These are phyloP conservation scores for Australoheros scitulus DNA, from an alignment of 2,113 vertebrate genomes.

Conservation along the genomic window DNA sequence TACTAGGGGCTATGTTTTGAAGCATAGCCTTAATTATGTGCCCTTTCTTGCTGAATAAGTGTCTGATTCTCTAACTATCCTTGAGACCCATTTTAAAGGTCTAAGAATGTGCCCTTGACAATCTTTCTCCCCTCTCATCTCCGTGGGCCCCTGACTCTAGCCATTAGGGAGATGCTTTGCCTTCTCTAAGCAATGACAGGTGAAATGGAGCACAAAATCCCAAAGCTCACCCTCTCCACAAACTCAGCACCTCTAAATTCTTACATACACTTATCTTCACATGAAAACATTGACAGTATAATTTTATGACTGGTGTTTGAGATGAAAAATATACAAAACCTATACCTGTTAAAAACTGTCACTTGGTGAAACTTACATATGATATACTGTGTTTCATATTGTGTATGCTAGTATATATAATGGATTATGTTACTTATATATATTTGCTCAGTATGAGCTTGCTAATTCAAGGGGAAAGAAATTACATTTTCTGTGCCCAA, in stretches of 20 bases:
- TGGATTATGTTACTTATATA: not conserved
- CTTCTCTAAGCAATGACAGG: slow-evolving; percentile 70
- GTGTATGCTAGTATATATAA: not conserved
- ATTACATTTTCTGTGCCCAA: not conserved
- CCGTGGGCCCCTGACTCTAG: slow-evolving; percentile 55
- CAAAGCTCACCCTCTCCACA: slow-evolving; percentile 39
- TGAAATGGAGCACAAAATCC: slow-evolving; percentile 78
- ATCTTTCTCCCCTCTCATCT: slow-evolving; percentile 31
- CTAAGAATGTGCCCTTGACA: slow-evolving; percentile 60
- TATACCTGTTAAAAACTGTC: not conserved
- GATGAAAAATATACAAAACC: not conserved
- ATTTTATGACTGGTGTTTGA: not conserved
- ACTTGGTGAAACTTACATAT: not conserved
- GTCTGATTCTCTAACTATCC: slow-evolving; percentile 60
- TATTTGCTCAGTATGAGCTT: not conserved
- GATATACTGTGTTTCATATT: not conserved
- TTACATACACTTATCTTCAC: slow-evolving; percentile 39
- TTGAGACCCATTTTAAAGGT: slow-evolving; percentile 61
- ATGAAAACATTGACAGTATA: not conserved
- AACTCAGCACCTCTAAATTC: slow-evolving; percentile 36
- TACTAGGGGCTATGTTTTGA: slow-evolving; percentile 35
- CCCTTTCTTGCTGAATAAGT: slow-evolving; percentile 61
- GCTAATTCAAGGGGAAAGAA: not conserved
- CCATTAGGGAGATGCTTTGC: slow-evolving; percentile 73
- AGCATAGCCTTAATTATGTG: slow-evolving; percentile 51